phyloP scores from a whole-genome alignment of 2,797 vertebrate species.

The Sparus aurata region DNA sequence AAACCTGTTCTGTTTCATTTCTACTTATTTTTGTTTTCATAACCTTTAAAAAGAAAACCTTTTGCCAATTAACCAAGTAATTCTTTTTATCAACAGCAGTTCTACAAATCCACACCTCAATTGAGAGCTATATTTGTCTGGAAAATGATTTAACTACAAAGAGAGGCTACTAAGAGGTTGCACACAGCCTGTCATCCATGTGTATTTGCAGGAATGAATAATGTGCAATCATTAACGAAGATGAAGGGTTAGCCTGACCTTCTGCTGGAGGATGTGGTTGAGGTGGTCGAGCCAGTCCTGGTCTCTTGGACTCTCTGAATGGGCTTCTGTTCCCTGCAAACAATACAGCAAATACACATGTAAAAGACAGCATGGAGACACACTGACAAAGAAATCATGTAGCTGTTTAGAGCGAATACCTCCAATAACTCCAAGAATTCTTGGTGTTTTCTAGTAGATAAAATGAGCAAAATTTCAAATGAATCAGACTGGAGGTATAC shows the following conservation, averaged over 20 bases:
- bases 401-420: neutral
- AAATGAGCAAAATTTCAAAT: constrained; percentile 11
- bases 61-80: neutral
- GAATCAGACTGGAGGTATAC: constrained; percentile 9
- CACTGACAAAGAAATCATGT: neutral
- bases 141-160: neutral
- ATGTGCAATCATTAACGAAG: constrained; percentile 7
- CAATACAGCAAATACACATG: constrained; percentile 45
- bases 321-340: constrained; percentile 81
- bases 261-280: constrained; percentile 89
- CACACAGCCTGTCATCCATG: neutral
- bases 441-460: neutral
- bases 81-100: neutral
- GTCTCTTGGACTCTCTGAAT: constrained; percentile 81
- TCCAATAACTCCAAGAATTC: neutral
- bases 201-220: neutral
- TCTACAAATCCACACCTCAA: constrained; percentile 6
- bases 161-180: neutral
- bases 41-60: constrained; percentile 6
- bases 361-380: neutral
- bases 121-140: neutral
- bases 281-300: constrained; percentile 90
- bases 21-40: neutral
- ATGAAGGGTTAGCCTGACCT: constrained; percentile 80
- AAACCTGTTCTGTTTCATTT: neutral